Evolutionary conservation across 2,888 invertebrate species (phyloP).

Genomic region (Yponomeuta cagnagella): DNA sequence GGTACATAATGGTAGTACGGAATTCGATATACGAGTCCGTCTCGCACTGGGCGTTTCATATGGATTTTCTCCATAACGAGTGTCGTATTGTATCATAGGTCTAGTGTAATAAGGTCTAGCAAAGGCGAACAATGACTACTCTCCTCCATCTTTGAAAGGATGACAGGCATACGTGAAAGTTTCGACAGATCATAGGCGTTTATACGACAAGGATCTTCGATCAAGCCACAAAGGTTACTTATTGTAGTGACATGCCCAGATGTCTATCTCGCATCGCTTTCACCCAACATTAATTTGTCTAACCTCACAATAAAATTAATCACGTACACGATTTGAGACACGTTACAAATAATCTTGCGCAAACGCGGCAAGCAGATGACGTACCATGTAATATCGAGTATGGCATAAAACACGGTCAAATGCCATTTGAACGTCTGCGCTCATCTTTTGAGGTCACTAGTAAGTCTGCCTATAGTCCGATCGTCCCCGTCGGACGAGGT

Average conservation of each 20-base stretch:
- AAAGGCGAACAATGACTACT: not conserved
- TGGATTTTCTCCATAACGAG: not conserved
- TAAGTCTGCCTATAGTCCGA: too few relatives aligned
- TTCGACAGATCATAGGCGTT: not conserved
- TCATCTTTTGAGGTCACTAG: constrained; percentile 10
- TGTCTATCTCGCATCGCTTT: not conserved
- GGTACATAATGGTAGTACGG: too few relatives aligned
- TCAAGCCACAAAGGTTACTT: not conserved
- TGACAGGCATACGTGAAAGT: not conserved
- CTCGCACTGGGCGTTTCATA: not conserved
- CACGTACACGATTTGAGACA: not conserved
- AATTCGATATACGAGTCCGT: not conserved
- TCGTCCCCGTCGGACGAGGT: too few relatives aligned
- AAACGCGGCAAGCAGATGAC: not conserved
- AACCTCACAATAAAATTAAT: constrained; percentile 6
- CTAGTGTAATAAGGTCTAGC: too few relatives aligned
- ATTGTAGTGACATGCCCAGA: not conserved
- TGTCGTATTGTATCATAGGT: not conserved
- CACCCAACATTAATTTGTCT: not conserved
- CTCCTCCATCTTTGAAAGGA: not conserved
- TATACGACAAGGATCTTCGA: not conserved
- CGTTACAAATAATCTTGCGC: not conserved
- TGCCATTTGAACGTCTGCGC: not conserved
- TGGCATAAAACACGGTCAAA: constrained; percentile 12
- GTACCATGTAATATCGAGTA: not conserved